These are phyloP conservation scores for Eonycteris spelaea DNA, from an alignment of 2,113 vertebrate species.

Conservation along the genomic window DNA sequence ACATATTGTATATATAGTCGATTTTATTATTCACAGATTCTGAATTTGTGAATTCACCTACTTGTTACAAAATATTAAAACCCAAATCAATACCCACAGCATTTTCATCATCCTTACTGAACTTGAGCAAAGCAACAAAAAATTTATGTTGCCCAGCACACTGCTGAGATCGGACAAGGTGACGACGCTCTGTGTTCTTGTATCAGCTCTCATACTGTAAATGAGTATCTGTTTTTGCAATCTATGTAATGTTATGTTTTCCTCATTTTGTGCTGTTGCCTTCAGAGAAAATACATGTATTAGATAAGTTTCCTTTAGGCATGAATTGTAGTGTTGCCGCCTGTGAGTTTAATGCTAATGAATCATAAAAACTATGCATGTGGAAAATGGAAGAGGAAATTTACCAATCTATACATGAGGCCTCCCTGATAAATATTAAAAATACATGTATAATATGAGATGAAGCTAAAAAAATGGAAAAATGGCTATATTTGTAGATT, in stretches of 20 bases:
- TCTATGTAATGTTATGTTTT: background rate
- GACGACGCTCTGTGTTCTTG: background rate
- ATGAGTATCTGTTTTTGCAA: background rate
- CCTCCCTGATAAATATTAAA: background rate
- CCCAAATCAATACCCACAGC: background rate
- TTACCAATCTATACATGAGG: background rate
- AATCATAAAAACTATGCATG: too few relatives aligned
- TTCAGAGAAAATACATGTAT: background rate
- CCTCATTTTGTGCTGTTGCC: background rate
- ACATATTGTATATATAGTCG: background rate
- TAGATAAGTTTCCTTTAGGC: background rate
- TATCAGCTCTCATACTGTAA: background rate
- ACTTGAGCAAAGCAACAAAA: background rate
- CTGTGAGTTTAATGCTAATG: too few relatives aligned
- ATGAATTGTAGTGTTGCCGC: too few relatives aligned
- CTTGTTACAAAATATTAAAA: background rate
- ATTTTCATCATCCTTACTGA: background rate
- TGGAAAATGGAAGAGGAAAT: background rate
- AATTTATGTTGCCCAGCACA: background rate
- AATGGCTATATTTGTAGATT: background rate
- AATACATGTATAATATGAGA: background rate
- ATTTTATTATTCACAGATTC: background rate
- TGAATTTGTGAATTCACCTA: background rate
- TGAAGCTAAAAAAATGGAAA: background rate
- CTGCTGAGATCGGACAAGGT: too few relatives aligned